A percentile compares a stretch with the other conserved stretches of the same genome.
Evolutionary conservation across 1,140 invertebrate genomes (phyloP).

Genomic region (Anastrepha ludens): DNA sequence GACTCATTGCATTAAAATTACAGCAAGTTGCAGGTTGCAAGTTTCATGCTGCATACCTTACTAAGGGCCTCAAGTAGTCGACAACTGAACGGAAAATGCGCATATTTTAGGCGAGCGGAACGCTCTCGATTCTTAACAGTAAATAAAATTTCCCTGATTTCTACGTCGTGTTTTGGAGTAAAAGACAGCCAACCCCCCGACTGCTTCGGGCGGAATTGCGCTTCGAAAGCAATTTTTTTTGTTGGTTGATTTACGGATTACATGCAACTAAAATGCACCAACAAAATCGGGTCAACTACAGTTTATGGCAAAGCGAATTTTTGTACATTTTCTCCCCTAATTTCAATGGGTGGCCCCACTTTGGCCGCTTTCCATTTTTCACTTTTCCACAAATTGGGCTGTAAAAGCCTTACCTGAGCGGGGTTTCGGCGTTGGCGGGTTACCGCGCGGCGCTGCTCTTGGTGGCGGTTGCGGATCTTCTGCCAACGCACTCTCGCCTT

Average conservation of each 20-base stretch:
- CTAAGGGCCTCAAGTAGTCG: not conserved
- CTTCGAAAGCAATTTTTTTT: no score
- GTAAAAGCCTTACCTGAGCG: slow-evolving; percentile 65
- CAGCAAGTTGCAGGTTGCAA: not conserved
- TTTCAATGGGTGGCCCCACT: not conserved
- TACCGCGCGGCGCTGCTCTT: slow-evolving; percentile 61
- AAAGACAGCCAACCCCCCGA: not conserved
- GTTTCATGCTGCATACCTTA: not conserved
- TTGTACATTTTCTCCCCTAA: not conserved
- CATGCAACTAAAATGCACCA: not conserved
- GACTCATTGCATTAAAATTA: not conserved
- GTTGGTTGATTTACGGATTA: no score
- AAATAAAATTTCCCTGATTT: no score
- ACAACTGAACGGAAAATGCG: not conserved
- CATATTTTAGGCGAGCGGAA: no score
- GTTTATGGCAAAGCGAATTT: not conserved
- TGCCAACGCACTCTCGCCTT: slow-evolving; percentile 54
- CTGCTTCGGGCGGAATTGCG: not conserved
- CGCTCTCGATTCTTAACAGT: no score
- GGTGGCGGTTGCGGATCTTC: slow-evolving; percentile 65
- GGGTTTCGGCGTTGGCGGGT: slow-evolving; percentile 72
- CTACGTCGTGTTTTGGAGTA: not conserved
- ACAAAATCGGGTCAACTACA: slow-evolving; percentile 15
- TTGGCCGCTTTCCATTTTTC: not conserved
- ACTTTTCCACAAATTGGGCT: not conserved